Evolutionary conservation across 2,797 vertebrate species (phyloP), one percentile per base, ranked within the genome.

Genomic region (Lophius americanus): DNA sequence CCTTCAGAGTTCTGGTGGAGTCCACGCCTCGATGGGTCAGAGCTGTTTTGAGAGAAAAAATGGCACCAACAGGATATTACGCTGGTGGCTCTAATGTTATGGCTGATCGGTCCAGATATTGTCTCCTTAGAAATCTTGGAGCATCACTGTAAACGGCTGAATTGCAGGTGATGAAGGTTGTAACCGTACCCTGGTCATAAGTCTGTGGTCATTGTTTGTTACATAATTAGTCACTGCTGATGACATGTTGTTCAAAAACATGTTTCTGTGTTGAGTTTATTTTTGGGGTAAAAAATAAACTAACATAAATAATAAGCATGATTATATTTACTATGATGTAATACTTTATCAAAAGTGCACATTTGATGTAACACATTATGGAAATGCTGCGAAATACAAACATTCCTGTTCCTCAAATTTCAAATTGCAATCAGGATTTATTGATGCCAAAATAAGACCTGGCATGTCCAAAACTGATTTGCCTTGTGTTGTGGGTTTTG

Each of bases 51-150:
- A 23, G 23, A 23, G 23, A 23, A 23, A 23, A 23, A 23, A 23
- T 23, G 23, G 23, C 1, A 23, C 23, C 23, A 23, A 23, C 23
- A 23, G 1, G 23, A 23, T 23, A 23, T 23, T 23, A 23, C 23
- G 23, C 23, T 23, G 23, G 23, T 23, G 23, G 23, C 23, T 23
- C 23, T 23, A 23, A 23, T 23, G 23, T 23, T 23, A 23, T 23
- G 23, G 23, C 23, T 23, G 23, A 23, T 23, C 23, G 23, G 23
- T 23, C 43, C 11, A 52, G 23, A 44, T 1, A 9, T 76, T 81
- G 73, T 53, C 3, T 69, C 54, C 14, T n/a, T 39, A 12, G 50
- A 70, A 79, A 60, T 35, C 64, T 52, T 68, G 51, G 64, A 70
- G 53, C 5, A 11, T n/a, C 37, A 60, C 63, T 79, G 35, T 59